A percentile compares a stretch with the other conserved stretches of the same genome.
phyloP scores from a whole-genome alignment of 1,140 invertebrate species.

The Tetranychus cinnabarinus region DNA sequence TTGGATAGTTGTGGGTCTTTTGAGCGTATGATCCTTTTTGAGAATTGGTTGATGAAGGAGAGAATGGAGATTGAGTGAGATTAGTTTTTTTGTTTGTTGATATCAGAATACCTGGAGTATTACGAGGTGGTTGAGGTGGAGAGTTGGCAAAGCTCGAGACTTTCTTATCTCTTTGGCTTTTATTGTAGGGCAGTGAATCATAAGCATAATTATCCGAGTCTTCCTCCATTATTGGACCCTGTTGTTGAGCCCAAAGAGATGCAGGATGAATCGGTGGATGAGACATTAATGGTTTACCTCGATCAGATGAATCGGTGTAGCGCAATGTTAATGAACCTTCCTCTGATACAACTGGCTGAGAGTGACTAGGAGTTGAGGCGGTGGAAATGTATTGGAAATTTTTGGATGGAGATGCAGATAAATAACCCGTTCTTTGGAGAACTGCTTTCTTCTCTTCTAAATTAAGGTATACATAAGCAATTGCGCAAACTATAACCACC shows the following conservation, averaged over 20 bases:
- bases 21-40: neutral
- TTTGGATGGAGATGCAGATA: constrained; percentile 4
- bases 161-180: constrained; percentile 7
- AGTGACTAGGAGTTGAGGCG: neutral
- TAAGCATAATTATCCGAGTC: constrained; percentile 4
- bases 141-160: neutral
- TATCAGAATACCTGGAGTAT: neutral
- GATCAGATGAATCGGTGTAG: constrained; percentile 6
- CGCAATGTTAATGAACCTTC: constrained; percentile 5
- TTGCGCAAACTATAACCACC: constrained; percentile 12
- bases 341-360: constrained; percentile 1
- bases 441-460: constrained; percentile 10
- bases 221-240: constrained; percentile 7
- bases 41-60: neutral
- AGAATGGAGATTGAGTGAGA: neutral
- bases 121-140: too few species aligned
- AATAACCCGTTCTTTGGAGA: neutral
- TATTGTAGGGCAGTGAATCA: constrained; percentile 10
- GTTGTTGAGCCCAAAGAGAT: constrained; percentile 7
- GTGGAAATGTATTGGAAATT: constrained; percentile 7
- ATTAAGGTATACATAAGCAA: constrained; percentile 14
- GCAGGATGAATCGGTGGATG: neutral
- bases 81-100: neutral
- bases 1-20: too few species aligned
- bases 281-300: constrained; percentile 4